Percentiles rank a stretch among this genome's conserved stretches.
phyloP scores from a whole-genome alignment of 2,888 invertebrate species.

The Anthophora plumipes region DNA sequence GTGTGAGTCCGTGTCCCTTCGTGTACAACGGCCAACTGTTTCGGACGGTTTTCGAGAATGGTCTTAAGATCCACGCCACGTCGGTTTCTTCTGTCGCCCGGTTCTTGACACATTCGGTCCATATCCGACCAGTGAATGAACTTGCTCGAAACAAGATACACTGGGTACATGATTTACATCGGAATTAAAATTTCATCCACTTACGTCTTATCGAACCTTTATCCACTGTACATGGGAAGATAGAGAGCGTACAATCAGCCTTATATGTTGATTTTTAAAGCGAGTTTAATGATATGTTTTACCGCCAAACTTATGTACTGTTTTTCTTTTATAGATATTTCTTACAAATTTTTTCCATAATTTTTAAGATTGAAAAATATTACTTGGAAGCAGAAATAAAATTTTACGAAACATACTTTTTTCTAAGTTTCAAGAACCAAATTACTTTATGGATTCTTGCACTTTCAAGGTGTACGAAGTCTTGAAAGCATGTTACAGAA shows the following conservation, averaged over 20 bases:
- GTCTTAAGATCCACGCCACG: slow-evolving; percentile 38
- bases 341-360: no score
- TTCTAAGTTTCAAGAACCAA: no score
- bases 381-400: no score
- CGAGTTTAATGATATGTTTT: no score
- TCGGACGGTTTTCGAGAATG: slow-evolving; percentile 48
- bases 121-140: not conserved
- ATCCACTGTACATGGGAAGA: not conserved
- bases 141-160: not conserved
- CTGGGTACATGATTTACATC: slow-evolving; percentile 14
- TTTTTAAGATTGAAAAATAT: no score
- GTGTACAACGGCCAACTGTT: slow-evolving; percentile 42
- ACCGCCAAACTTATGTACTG: no score
- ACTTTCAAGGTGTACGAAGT: no score
- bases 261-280: not conserved
- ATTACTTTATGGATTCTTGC: no score
- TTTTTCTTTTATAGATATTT: no score
- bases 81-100: slow-evolving; percentile 33
- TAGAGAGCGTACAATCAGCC: no score
- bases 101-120: not conserved
- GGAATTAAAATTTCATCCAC: not conserved
- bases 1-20: slow-evolving; percentile 12
- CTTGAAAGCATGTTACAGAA: no score
- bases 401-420: no score
- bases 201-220: not conserved